Base-by-base conservation (phyloP, 2,797 vertebrate species). In the Sciurus vulgaris region DNA sequence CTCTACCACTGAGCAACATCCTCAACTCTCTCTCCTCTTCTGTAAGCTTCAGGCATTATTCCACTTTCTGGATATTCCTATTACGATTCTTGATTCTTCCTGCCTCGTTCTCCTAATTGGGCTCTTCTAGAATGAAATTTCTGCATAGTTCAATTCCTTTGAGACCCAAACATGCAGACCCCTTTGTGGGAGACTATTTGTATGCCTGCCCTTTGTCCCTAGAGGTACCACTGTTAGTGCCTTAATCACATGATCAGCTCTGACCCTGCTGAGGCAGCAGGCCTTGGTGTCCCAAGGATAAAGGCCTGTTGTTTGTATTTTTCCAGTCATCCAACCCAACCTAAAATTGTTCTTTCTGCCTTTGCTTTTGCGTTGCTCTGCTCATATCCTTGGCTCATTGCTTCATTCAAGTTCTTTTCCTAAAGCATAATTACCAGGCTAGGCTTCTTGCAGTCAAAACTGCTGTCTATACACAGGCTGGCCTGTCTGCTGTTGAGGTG, bases 331-430 rank as follows among this genome's bases (percentile, higher is more conserved):
- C 22, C 7, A 56, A 65, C 49, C n/a, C 3, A 1, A 47, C 14
- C 24, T 59, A 30, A 87, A 35, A 17, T 30, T 51, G 38, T 38
- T 89, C 10, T 44, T 51, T 24, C 6, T 51, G 61, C 22, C 51
- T 87, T 87, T 96, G 87, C 20, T n/a, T 87, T 77, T 81, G 69
- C 73, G 44, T 38, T 77, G 5, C 79, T 82, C 54, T 63, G 41
- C 33, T 20, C 8, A 5, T 7, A 10, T 35, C n/a, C 33, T 92
- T 12, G 13, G 65, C 69, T 86, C 61, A 17, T 81, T 81, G 84
- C 28, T 86, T 11, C 12, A 63, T 47, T 89, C 74, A 11, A 35
- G 13, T 63, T 93, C 59, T 86, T 81, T 35, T 2, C 54, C 54
- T 86, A 67, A 65, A 51, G 26, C 47, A 24, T n/a, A 20, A 13